Evolutionary conservation across 2,888 invertebrate genomes (phyloP).

Genomic region (Dasysyrphus albostriatus): DNA sequence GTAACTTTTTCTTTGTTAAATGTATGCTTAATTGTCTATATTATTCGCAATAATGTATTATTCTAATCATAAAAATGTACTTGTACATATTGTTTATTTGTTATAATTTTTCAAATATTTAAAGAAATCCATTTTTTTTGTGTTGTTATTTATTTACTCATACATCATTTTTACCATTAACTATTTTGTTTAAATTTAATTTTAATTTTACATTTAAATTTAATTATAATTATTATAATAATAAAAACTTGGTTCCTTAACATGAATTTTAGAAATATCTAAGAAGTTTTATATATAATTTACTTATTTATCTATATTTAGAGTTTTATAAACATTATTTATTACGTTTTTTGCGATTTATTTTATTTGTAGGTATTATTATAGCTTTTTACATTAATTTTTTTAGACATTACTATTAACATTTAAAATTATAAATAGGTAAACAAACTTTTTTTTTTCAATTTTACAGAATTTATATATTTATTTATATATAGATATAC

Average conservation of each 20-base stretch:
- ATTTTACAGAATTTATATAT: constrained; percentile 57
- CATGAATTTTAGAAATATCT: constrained; percentile 47
- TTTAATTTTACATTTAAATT: constrained; percentile 25
- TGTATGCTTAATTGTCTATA: constrained; percentile 50
- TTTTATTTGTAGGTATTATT: neutral
- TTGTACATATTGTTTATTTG: constrained; percentile 28
- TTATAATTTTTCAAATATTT: constrained; percentile 69
- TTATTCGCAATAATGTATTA: constrained; percentile 32
- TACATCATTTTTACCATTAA: constrained; percentile 32
- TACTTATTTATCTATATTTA: constrained; percentile 2
- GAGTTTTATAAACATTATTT: constrained; percentile 9
- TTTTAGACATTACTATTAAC: constrained; percentile 42
- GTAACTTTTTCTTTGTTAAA: constrained; percentile 43
- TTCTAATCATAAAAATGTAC: constrained; percentile 51
- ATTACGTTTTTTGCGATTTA: constrained; percentile 53
- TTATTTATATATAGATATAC: constrained; percentile 34
- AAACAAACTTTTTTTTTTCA: constrained; percentile 34
- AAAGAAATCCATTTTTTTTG: constrained; percentile 73
- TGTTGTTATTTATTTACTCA: constrained; percentile 45
- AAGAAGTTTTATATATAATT: neutral
- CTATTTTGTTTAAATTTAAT: constrained; percentile 19
- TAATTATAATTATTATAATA: constrained; percentile 34
- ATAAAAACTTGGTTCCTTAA: constrained; percentile 61
- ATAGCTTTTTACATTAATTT: constrained; percentile 61
- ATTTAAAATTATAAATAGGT: constrained; percentile 45